A percentile compares a stretch with the other conserved stretches of the same genome.
phyloP scores from a whole-genome alignment of 2,888 invertebrate genomes.

The Amiota communis region DNA sequence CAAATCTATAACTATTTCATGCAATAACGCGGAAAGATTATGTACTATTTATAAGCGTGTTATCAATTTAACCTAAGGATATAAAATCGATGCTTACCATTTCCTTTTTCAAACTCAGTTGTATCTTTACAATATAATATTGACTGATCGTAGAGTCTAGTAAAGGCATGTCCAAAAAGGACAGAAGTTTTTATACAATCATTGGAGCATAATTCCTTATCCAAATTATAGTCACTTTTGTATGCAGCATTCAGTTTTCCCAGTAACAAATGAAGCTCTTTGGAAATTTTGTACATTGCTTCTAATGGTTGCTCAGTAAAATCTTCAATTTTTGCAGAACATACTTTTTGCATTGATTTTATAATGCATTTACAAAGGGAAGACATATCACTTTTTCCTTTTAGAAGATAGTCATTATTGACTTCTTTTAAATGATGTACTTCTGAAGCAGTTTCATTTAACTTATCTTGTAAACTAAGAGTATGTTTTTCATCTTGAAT shows the following conservation, averaged over 20 bases:
- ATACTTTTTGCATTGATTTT: conserved; percentile 49
- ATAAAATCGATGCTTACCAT: conserved; percentile 48
- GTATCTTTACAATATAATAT: conserved; percentile 59
- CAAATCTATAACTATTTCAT: too few relatives aligned
- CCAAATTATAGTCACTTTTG: conserved; percentile 23
- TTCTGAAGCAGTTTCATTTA: conserved; percentile 31
- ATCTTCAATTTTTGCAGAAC: conserved; percentile 49
- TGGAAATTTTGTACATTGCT: conserved; percentile 48
- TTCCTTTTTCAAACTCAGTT: conserved; percentile 62
- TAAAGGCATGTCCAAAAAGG: conserved; percentile 51
- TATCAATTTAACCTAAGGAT: not conserved
- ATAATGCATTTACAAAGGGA: conserved; percentile 46
- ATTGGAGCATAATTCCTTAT: conserved; percentile 8
- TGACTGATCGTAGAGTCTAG: conserved; percentile 60
- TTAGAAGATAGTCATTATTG: conserved; percentile 37
- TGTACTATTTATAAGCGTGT: too few relatives aligned
- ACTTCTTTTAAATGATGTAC: conserved; percentile 37
- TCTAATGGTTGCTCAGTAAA: conserved; percentile 50
- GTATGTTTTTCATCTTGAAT: not conserved
- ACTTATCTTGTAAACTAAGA: conserved; percentile 22
- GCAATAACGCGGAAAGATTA: too few relatives aligned
- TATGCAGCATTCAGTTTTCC: conserved; percentile 42
- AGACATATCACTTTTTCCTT: conserved; percentile 36
- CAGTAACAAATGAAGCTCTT: conserved; percentile 50
- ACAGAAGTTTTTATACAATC: conserved; percentile 45